phyloP scores from a whole-genome alignment of 2,113 vertebrate genomes.

The Dissostichus mawsoni region DNA sequence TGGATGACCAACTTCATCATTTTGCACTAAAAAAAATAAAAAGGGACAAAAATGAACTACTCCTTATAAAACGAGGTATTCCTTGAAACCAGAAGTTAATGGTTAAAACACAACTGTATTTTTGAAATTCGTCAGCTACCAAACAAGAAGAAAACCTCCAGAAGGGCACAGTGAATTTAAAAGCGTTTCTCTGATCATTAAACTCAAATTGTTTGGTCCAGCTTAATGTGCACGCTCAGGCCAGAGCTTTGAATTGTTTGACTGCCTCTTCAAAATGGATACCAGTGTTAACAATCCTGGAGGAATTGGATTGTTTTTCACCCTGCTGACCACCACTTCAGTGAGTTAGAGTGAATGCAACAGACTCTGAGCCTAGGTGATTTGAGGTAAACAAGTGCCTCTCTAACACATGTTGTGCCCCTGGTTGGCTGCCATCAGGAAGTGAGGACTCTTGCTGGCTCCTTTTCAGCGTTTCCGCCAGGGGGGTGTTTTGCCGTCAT shows the following conservation, averaged over 20 bases:
- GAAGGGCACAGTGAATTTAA: conserved; percentile 11
- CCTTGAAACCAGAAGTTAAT: too few relatives aligned
- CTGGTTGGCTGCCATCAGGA: conserved; percentile 65
- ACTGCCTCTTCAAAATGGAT: conserved; percentile 54
- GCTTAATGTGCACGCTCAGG: conserved; percentile 40
- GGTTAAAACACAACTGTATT: not conserved
- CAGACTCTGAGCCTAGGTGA: conserved; percentile 38
- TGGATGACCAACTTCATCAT: too few relatives aligned
- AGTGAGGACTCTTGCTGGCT: conserved; percentile 36
- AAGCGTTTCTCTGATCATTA: conserved; percentile 44
- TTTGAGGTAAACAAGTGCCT: conserved; percentile 60
- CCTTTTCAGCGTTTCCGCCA: not conserved
- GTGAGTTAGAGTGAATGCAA: conserved; percentile 53
- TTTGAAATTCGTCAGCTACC: conserved; percentile 22
- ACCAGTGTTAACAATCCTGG: conserved; percentile 50
- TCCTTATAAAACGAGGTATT: too few relatives aligned
- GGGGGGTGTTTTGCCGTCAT: too few relatives aligned
- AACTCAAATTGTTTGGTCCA: conserved; percentile 58
- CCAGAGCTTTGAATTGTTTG: conserved; percentile 52
- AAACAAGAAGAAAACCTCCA: conserved; percentile 31
- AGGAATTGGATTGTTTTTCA: conserved; percentile 73
- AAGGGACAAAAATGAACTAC: too few relatives aligned
- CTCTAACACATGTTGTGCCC: conserved; percentile 59
- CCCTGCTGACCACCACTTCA: conserved; percentile 64
- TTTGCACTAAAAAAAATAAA: too few relatives aligned